Percentiles rank a stretch among this genome's conserved stretches.
Conservation (phyloP, 2,113 vertebrate genomes). For the Empidonax alnorum region DNA sequence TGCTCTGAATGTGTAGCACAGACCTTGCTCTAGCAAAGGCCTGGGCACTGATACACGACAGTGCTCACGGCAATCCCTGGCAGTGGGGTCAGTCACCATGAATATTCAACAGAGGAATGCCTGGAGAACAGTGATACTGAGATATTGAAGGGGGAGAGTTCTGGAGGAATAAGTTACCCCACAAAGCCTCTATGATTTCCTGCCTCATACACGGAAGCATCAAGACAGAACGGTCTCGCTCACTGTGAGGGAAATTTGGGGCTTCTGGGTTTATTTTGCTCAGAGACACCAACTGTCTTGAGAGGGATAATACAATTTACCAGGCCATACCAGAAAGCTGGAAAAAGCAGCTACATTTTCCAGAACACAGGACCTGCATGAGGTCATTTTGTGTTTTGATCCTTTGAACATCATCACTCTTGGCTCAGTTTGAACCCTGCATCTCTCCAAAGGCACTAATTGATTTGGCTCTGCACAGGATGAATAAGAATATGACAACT, state of each 20-base stretch:
- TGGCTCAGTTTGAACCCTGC: conserved; percentile 27
- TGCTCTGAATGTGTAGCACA: background rate
- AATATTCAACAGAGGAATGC: conserved; percentile 1
- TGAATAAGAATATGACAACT: conserved; percentile 10
- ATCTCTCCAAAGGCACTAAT: conserved; percentile 50
- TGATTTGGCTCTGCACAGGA: conserved; percentile 34
- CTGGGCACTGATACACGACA: background rate
- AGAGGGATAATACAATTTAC: background rate
- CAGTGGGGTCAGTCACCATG: background rate
- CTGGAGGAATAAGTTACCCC: conserved; percentile 1
- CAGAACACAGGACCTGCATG: background rate
- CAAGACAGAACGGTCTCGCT: background rate
- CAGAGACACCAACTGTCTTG: background rate
- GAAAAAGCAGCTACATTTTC: conserved; percentile 21
- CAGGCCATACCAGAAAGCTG: background rate
- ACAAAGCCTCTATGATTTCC: background rate
- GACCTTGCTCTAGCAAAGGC: background rate
- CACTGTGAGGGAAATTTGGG: background rate
- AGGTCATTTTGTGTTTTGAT: conserved; percentile 47
- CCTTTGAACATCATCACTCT: conserved; percentile 9
- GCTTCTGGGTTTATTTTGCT: background rate
- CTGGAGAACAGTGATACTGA: background rate
- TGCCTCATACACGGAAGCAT: background rate
- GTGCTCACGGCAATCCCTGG: background rate
- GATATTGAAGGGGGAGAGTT: background rate